These are phyloP conservation scores for Percina caprodes DNA, from an alignment of 2,113 vertebrate species.

Conservation along the genomic window DNA sequence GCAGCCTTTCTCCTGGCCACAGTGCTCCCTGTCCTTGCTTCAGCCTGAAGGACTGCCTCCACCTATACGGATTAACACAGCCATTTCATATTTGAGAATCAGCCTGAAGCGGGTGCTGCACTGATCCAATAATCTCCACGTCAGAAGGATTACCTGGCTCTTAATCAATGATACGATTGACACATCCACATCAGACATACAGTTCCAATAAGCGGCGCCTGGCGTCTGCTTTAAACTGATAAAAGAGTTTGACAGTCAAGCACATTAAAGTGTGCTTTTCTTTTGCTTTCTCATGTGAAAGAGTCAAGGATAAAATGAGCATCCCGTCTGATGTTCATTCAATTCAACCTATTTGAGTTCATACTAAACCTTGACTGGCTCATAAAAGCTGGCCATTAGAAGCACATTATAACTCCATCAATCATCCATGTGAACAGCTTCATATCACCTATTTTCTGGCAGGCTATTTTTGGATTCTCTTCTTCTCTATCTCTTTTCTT, in stretches of 20 bases:
- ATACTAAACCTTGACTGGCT: slow-evolving; percentile 31
- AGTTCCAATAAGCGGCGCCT: slow-evolving; percentile 10
- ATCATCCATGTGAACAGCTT: slow-evolving; percentile 58
- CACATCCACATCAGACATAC: slow-evolving; percentile 60
- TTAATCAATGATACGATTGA: slow-evolving; percentile 76
- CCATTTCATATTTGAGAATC: slow-evolving; percentile 64
- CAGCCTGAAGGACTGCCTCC: slow-evolving; percentile 54
- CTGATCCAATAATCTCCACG: slow-evolving; percentile 70
- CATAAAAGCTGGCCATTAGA: slow-evolving; percentile 47
- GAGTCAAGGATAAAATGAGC: slow-evolving; percentile 22
- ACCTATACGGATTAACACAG: slow-evolving; percentile 49
- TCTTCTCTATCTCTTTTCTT: slow-evolving; percentile 31
- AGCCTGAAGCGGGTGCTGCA: slow-evolving; percentile 52
- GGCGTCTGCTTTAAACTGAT: slow-evolving; percentile 69
- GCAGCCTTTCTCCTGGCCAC: slow-evolving; percentile 28
- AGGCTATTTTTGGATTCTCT: slow-evolving; percentile 34
- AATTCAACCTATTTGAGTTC: slow-evolving; percentile 26
- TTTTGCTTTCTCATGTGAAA: slow-evolving; percentile 11
- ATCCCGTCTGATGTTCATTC: slow-evolving; percentile 8
- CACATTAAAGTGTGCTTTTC: slow-evolving; percentile 35
- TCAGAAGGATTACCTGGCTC: slow-evolving; percentile 71
- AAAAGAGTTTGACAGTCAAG: slow-evolving; percentile 56
- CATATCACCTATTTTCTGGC: slow-evolving; percentile 50
- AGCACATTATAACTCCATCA: slow-evolving; percentile 55
- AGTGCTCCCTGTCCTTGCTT: slow-evolving; percentile 52